A percentile compares a stretch with the other conserved stretches of the same genome.
Evolutionary conservation across 2,797 vertebrate genomes (phyloP).

Genomic region (Catamblyrhynchus diadema): DNA sequence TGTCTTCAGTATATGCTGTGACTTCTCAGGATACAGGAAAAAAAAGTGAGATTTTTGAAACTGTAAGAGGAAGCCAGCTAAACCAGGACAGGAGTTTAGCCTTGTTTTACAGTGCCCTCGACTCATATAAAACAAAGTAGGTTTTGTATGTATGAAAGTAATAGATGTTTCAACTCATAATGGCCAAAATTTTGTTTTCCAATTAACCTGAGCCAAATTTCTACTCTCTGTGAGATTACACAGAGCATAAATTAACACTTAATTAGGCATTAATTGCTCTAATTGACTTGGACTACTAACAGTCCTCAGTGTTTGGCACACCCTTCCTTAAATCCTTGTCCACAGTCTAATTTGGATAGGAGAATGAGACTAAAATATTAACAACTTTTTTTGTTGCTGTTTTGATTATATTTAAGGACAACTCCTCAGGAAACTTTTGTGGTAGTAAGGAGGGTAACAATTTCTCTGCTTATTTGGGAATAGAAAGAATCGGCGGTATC

Average conservation of each 20-base stretch:
- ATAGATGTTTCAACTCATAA: neutral
- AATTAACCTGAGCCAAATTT: neutral
- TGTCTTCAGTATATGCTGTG: neutral
- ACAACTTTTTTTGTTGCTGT: neutral
- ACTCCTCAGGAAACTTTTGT: neutral
- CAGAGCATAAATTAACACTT: neutral
- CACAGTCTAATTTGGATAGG: neutral
- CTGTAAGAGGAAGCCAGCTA: neutral
- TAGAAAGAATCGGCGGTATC: neutral
- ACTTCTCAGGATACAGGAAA: slow-evolving; percentile 12
- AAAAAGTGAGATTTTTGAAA: neutral
- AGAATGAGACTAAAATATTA: neutral
- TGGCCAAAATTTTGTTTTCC: neutral
- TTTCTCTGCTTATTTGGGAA: neutral
- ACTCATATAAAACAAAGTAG: neutral
- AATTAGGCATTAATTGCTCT: neutral
- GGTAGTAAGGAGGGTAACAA: neutral
- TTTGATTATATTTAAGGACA: neutral
- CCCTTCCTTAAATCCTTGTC: neutral
- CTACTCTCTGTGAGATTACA: neutral
- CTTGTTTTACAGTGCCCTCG: neutral
- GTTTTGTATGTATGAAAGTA: neutral
- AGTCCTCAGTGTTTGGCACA: neutral
- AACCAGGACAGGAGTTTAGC: neutral
- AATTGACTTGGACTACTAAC: neutral